Evolutionary conservation across 2,113 vertebrate genomes (phyloP).

Genomic region (Strix uralensis): DNA sequence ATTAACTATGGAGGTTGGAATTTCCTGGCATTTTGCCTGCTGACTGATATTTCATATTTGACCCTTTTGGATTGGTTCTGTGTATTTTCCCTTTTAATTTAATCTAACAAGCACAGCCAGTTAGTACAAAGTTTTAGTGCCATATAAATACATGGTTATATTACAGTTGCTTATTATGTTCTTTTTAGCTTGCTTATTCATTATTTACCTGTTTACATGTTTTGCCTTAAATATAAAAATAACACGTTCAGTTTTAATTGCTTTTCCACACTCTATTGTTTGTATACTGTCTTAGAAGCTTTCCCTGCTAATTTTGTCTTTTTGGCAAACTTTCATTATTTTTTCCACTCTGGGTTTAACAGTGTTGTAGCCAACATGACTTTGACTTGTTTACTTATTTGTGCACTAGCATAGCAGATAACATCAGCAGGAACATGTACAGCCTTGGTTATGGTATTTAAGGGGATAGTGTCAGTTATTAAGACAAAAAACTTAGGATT

Average conservation of each 20-base stretch:
- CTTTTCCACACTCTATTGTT: conserved; percentile 71
- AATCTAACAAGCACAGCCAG: conserved; percentile 11
- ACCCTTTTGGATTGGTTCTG: conserved; percentile 17
- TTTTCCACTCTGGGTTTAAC: conserved; percentile 61
- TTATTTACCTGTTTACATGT: conserved; percentile 49
- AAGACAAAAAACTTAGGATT: neutral
- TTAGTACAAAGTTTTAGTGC: neutral
- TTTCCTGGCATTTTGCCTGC: conserved; percentile 36
- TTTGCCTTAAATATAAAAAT: conserved; percentile 60
- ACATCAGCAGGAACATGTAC: conserved; percentile 56
- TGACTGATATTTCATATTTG: conserved; percentile 50
- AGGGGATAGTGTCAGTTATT: conserved; percentile 13
- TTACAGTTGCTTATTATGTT: conserved; percentile 10
- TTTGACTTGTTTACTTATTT: conserved; percentile 70
- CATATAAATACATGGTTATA: neutral
- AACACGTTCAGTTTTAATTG: conserved; percentile 64
- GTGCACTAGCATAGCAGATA: conserved; percentile 62
- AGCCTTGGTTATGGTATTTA: conserved; percentile 45
- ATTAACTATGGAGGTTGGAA: conserved; percentile 42
- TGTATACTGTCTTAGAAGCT: conserved; percentile 59
- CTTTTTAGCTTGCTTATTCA: conserved; percentile 8
- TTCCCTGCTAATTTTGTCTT: conserved; percentile 61
- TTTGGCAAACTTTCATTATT: conserved; percentile 68
- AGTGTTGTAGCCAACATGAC: conserved; percentile 36
- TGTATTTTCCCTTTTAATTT: conserved; percentile 56